Evolutionary conservation across 2,113 vertebrate species (phyloP).

Genomic region (Rhinoptilus africanus): DNA sequence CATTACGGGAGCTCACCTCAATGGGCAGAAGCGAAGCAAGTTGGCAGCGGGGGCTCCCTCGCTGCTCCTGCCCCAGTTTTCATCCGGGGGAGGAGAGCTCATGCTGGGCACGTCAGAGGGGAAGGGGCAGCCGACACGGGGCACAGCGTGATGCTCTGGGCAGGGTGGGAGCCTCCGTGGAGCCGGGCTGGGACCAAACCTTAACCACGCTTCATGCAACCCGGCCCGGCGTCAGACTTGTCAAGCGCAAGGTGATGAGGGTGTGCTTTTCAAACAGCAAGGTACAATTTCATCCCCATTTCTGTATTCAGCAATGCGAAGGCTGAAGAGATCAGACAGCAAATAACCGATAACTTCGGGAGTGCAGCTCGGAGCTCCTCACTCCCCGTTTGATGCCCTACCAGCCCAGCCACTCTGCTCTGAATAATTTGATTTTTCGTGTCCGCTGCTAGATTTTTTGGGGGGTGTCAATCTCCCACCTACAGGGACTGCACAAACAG

Average conservation of each 20-base stretch:
- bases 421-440: neutral
- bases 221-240: fast-evolving
- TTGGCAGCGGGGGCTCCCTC: neutral
- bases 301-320: neutral
- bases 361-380: neutral
- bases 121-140: fast-evolving
- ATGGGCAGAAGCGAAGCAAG: neutral
- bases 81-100: fast-evolving
- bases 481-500: neutral
- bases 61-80: neutral
- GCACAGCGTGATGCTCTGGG: fast-evolving
- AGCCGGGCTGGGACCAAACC: neutral
- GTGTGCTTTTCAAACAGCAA: neutral
- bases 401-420: neutral
- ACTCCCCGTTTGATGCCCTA: neutral
- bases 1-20: neutral
- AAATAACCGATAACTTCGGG: fast-evolving
- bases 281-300: neutral
- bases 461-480: neutral
- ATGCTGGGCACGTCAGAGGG: neutral
- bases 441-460: neutral
- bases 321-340: neutral
- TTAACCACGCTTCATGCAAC: neutral
- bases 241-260: neutral
- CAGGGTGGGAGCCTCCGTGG: neutral